Base-by-base conservation (phyloP, 1,140 invertebrate species). In the Drosophila saltans region DNA sequence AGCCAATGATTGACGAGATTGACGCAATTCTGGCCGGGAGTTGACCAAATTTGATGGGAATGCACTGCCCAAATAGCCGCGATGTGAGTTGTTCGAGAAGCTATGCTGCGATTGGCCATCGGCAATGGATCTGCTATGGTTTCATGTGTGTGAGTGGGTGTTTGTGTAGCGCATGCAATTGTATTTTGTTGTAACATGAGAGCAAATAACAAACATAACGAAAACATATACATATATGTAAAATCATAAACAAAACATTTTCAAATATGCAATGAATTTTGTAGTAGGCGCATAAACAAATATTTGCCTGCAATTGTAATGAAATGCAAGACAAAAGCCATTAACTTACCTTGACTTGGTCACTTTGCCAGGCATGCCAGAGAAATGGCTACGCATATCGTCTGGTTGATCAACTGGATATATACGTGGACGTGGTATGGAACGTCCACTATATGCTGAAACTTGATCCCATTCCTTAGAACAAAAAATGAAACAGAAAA, bases 401-500 rank as follows among this genome's bases (percentile, higher is more conserved):
- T 95, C 94, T 94, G 95, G 94, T 89, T 95, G 94, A 91, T 96
- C 94, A 64, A 96, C 93, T 65, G 96, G 93, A 93, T 96, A 96
- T 93, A 97, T 96, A 78, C 96, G 93, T 2, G 96, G 96, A 65
- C 97, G 93, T n/a, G 97, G 97, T 91, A 97, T 97, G 69, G 96
- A 97, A 81, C 97, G 94, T 66, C 96, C 96, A 91, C 97, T 98
- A 92, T 98, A 98, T 16, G 96, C 96, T 2, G 97, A 98, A 11
- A 98, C 95, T 92, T 98, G 97, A 93, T 98, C 97, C 97, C 97
- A 98, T 92, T 98, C 97, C 94, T 95, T 36, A 10, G 52, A 26
- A 1, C 9, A 33, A 26, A 41, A 1, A 21, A 6, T 16, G 28
- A 0, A 3, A 26, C 26, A 69, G n/a, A 16, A 28, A 8, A 48